A percentile compares a stretch with the other conserved stretches of the same genome.
phyloP scores from a whole-genome alignment of 2,797 vertebrate genomes.

The Margarornis squamiger region DNA sequence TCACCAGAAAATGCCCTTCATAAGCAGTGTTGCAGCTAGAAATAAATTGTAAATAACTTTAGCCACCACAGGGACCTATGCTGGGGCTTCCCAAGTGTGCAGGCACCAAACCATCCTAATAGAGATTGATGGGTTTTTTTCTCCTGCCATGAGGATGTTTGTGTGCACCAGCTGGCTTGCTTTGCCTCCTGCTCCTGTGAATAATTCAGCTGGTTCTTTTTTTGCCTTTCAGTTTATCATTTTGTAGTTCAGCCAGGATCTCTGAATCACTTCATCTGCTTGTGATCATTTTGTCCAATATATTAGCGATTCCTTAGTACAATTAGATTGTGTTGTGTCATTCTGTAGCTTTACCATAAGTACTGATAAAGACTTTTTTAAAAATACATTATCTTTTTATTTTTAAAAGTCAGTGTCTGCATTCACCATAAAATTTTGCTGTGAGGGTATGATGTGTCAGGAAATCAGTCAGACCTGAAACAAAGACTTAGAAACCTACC shows the following conservation, averaged over 20 bases:
- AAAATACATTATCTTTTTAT: background rate
- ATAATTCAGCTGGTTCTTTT: background rate
- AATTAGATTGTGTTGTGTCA: background rate
- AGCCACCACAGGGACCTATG: background rate
- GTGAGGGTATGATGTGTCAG: background rate
- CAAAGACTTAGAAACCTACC: rapidly evolving
- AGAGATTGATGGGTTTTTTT: background rate
- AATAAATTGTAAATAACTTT: background rate
- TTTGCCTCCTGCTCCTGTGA: background rate
- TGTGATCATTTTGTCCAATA: background rate
- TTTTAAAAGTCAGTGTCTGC: background rate
- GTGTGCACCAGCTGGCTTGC: background rate
- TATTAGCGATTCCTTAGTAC: background rate
- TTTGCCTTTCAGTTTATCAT: background rate
- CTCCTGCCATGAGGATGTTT: background rate
- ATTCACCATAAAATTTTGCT: background rate
- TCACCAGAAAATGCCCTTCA: background rate
- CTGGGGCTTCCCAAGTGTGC: background rate
- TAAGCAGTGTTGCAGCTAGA: background rate
- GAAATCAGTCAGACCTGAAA: background rate
- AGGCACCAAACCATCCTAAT: background rate
- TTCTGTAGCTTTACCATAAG: background rate
- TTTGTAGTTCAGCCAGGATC: background rate
- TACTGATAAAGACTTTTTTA: background rate
- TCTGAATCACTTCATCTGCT: background rate